Conservation (phyloP, 2,113 vertebrate genomes). For the Coracopsis vasa region DNA sequence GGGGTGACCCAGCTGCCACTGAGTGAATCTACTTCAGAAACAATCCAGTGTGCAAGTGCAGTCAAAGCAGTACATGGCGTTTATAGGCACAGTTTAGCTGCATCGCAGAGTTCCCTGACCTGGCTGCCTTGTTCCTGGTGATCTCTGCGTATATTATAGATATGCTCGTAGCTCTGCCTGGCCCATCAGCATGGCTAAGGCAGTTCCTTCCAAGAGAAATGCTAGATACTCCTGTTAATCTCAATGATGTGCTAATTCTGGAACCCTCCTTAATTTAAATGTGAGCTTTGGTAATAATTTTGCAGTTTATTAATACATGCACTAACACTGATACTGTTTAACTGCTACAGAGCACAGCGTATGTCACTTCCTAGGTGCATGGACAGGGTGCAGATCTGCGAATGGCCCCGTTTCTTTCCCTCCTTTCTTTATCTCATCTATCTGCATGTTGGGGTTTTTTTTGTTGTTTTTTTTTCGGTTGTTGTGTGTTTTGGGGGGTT, state of each 20-base stretch:
- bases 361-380: neutral
- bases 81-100: neutral
- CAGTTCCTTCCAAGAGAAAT: neutral
- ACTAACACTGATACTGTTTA: neutral
- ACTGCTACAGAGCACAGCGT: neutral
- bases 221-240: neutral
- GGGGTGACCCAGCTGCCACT: neutral
- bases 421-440: neutral
- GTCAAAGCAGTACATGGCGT: neutral
- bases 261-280: neutral
- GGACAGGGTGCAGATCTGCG: neutral
- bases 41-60: neutral
- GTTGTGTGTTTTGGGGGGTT: neutral
- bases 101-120: neutral
- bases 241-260: neutral
- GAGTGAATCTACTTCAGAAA: neutral
- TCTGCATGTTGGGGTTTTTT: neutral
- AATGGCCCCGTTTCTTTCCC: neutral
- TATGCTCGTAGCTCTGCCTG: neutral
- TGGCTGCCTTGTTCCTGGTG: neutral
- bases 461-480: no score
- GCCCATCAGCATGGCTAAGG: neutral
- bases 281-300: neutral
- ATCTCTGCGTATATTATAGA: neutral
- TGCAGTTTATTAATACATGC: neutral